Evolutionary conservation across 2,113 vertebrate species (phyloP).

Genomic region (Silurus asotus): DNA sequence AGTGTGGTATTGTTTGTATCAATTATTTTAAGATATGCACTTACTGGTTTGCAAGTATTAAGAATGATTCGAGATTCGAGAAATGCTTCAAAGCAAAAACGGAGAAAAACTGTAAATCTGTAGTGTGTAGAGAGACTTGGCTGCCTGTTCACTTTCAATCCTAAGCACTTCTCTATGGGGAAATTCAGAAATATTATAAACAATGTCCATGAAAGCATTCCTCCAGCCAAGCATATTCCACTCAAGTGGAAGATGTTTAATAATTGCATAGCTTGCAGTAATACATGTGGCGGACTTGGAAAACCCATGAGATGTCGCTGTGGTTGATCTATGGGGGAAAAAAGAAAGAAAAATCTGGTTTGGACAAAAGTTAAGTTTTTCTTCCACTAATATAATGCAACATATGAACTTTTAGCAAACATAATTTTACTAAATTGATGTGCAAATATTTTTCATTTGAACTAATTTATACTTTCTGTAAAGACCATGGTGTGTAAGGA

Average conservation of each 20-base stretch:
- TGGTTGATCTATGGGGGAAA: neutral
- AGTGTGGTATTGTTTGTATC: too few relatives aligned
- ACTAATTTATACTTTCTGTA: neutral
- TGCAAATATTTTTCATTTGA: neutral
- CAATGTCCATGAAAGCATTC: neutral
- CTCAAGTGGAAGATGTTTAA: neutral
- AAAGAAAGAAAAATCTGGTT: neutral
- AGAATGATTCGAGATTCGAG: too few relatives aligned
- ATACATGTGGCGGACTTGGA: neutral
- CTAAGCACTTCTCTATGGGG: neutral
- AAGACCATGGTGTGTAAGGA: neutral
- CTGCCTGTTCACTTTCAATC: conserved; percentile 4
- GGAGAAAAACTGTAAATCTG: too few relatives aligned
- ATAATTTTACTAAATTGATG: neutral
- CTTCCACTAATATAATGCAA: neutral
- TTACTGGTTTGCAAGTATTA: too few relatives aligned
- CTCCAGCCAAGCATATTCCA: conserved; percentile 1
- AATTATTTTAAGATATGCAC: too few relatives aligned
- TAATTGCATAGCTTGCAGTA: neutral
- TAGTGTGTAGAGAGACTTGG: neutral
- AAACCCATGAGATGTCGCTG: neutral
- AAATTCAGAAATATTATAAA: conserved; percentile 4
- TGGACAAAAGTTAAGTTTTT: neutral
- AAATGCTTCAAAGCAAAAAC: too few relatives aligned
- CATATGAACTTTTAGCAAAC: too few relatives aligned